Evolutionary conservation across 2,888 invertebrate species (phyloP), one percentile per base, ranked within the genome.

Genomic region (Yponomeuta sedellus): DNA sequence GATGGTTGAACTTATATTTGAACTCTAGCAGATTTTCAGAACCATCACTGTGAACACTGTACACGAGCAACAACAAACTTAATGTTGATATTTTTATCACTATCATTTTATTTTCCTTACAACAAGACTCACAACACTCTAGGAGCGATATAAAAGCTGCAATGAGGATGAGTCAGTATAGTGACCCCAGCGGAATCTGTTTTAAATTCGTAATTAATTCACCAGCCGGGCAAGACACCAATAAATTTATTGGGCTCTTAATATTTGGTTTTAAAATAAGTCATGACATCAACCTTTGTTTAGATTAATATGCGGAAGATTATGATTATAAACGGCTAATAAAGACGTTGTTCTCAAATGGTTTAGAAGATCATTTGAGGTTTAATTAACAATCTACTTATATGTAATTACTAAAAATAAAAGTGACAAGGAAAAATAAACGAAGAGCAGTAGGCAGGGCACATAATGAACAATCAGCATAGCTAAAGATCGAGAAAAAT

Each of bases 141-240:
- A 75, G 78, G 69, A 68, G 75, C 80, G 74, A 82, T 80, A 71
- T 78, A 80, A 70, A 77, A 75, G 74, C 72, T 73, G 76, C 75
- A 80, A 82, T 87, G 83, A 80, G 78, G 76, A 81, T 79, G 81
- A 82, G 71, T 82, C 79, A 81, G 76, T 74, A 73, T 68, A 66
- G 68, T 73, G 73, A 73, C 71, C 74, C 69, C 68, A 70, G 70
- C 71, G 71, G 72, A 76, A 75, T 77, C 68, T 68, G 68, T 75
- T 80, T 75, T 77, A 72, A 76, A 77, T 77, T 77, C 72, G 72
- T 76, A 79, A 77, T 80, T 73, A 78, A 80, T 78, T 75, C 75
- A 85, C 84, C 77, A 73, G 85, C 85, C 81, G 77, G 82, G 82
- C 87, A 74, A 83, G 83, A 80, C 75, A 76, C 70, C 72, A 72